Evolutionary conservation across 2,797 vertebrate species (phyloP).

Genomic region (Lindbergichthys nudifrons): DNA sequence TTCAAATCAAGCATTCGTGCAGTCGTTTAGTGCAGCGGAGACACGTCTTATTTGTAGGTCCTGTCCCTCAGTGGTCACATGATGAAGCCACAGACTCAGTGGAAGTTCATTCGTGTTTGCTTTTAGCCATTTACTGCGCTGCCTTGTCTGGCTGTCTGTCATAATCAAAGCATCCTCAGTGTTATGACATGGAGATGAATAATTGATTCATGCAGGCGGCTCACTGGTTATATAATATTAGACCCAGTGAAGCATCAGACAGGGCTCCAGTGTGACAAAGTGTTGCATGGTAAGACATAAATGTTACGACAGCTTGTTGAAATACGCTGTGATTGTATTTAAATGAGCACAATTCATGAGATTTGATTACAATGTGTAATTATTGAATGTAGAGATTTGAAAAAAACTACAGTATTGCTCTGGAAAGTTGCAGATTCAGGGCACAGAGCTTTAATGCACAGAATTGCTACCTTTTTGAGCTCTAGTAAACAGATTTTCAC

Average conservation of each 20-base stretch:
- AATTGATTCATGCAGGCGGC: slow-evolving; percentile 72
- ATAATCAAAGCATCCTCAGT: slow-evolving; percentile 76
- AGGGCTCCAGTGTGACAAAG: slow-evolving; percentile 37
- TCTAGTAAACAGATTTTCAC: not conserved
- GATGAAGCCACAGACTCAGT: slow-evolving; percentile 22
- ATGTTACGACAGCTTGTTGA: slow-evolving; percentile 45
- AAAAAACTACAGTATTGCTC: not conserved
- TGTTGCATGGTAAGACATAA: slow-evolving; percentile 37
- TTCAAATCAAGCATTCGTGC: slow-evolving; percentile 41
- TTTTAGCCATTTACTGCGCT: slow-evolving; percentile 40
- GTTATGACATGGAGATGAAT: slow-evolving; percentile 76
- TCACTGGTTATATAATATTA: slow-evolving; percentile 65
- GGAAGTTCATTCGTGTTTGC: slow-evolving; percentile 44
- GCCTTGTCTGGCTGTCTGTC: slow-evolving; percentile 67
- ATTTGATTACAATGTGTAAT: not conserved
- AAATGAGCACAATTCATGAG: not conserved
- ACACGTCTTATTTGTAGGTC: slow-evolving; percentile 49
- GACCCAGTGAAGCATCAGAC: slow-evolving; percentile 51
- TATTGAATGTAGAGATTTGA: not conserved
- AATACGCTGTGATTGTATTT: slow-evolving; percentile 26
- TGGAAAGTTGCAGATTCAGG: not conserved
- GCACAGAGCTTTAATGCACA: not conserved
- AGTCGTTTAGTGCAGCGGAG: slow-evolving; percentile 36
- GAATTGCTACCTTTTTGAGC: not conserved
- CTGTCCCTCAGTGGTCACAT: slow-evolving; percentile 53